Base-by-base conservation (phyloP, 2,797 vertebrate genomes). In the Austrolebias charrua region DNA sequence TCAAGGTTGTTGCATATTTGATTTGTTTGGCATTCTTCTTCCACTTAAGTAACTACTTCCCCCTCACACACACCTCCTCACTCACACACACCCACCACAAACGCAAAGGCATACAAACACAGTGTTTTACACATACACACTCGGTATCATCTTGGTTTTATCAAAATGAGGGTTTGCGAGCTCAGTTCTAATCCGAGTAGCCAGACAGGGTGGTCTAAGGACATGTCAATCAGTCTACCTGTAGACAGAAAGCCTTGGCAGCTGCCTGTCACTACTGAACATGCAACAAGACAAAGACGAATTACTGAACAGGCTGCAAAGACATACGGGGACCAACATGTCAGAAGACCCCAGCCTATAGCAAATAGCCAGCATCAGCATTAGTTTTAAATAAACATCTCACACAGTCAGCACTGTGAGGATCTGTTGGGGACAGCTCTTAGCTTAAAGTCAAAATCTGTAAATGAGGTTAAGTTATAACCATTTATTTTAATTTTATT, bases 1-100 rank as follows among this genome's bases (percentile, higher is more conserved):
- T 78, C 81, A 84, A 85, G 72, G 78, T 81, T 84, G 76, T 71
- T 81, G 70, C 84, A 88, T 82, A 85, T 86, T 82, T 81, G 64
- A 88, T 84, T 85, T 82, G 79, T 80, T 84, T 82, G 56, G 63
- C 20, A 52, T 76, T 83, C 80, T 53, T 69, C 63, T 71, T 80
- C 61, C 76, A 81, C 80, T 78, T 79, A 69, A 77, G 44, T 60
- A 40, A 50, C 58, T 45, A 20, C 49, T 6, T 67, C 51, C 54
- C 57, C 53, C 60, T 47, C 38, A 46, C 58, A 45, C 15, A 20
- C 57, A 52, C 60, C 33, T 57, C 48, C 50, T 54, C 58, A 50
- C 43, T 44, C 42, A 33, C 31, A 33, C 51, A 57, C 55, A 46
- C 43, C 56, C 33, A 52, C 48, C 51, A 54, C 58, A 46, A 35